These are phyloP conservation scores for Stictonetta naevosa DNA, from an alignment of 2,113 vertebrate species.

Conservation along the genomic window DNA sequence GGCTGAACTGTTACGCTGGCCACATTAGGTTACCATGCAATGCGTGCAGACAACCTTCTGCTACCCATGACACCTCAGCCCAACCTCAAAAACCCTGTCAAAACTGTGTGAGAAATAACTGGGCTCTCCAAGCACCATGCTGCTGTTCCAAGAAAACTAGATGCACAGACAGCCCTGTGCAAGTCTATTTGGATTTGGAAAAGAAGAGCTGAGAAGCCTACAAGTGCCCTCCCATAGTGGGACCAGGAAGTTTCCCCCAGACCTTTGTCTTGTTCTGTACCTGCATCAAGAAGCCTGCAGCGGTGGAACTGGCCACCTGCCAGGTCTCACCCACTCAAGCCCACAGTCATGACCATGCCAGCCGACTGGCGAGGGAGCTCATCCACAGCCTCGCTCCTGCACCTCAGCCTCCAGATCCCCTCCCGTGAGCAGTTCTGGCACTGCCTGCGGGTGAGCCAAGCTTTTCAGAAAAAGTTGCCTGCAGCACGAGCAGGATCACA, in stretches of 20 bases:
- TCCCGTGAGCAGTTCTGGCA: accelerated
- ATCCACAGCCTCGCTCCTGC: accelerated
- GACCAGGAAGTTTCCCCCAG: neutral
- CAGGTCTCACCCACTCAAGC: neutral
- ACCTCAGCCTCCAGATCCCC: neutral
- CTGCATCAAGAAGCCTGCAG: neutral
- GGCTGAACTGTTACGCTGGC: neutral
- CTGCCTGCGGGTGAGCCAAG: neutral
- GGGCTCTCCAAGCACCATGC: neutral
- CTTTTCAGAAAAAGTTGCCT: neutral
- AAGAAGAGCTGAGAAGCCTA: neutral
- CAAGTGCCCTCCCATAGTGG: neutral
- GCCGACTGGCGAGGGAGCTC: neutral
- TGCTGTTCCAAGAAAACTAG: neutral
- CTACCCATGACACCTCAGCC: neutral
- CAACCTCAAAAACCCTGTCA: neutral
- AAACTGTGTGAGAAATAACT: neutral
- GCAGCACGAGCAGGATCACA: neutral
- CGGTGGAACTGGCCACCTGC: neutral
- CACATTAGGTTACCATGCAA: neutral
- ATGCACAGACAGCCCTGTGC: neutral
- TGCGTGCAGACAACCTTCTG: neutral
- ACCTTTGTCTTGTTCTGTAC: neutral
- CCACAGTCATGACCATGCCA: neutral
- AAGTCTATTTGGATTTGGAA: neutral